A percentile compares a stretch with the other conserved stretches of the same genome.
Conservation (phyloP, 2,113 vertebrate genomes). For the Zapus hudsonius region DNA sequence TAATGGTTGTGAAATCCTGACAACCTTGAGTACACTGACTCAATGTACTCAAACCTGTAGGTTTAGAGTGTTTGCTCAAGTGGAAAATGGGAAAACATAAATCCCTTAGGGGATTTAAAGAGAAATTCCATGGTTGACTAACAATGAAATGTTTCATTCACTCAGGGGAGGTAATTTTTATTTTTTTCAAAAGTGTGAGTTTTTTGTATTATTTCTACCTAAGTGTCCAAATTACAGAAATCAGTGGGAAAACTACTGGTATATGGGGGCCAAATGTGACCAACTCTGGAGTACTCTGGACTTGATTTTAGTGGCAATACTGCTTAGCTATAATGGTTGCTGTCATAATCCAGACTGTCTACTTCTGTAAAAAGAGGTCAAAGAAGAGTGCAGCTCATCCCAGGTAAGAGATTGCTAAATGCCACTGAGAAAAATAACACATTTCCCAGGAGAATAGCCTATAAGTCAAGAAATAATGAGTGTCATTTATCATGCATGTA, state of each 20-base stretch:
- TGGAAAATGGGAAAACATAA: conserved; percentile 31
- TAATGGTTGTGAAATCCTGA: conserved; percentile 48
- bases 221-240: conserved; percentile 81
- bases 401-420: conserved; percentile 70
- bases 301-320: conserved; percentile 77
- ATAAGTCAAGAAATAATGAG: conserved; percentile 36
- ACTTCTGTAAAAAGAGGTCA: conserved; percentile 54
- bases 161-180: background rate
- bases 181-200: conserved; percentile 21
- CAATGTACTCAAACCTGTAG: conserved; percentile 25
- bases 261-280: conserved; percentile 82
- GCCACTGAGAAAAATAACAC: background rate
- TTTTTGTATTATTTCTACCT: conserved; percentile 62
- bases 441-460: background rate
- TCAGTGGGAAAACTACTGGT: conserved; percentile 81
- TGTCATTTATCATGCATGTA: background rate
- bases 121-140: conserved; percentile 9
- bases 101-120: conserved; percentile 20
- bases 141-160: conserved; percentile 35
- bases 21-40: background rate
- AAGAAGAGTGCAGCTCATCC: background rate
- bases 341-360: conserved; percentile 54
- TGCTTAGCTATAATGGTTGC: conserved; percentile 74
- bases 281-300: conserved; percentile 81
- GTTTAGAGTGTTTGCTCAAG: conserved; percentile 24